These are phyloP conservation scores for Oscheius sp. DNA, from an alignment of 2,888 invertebrate species.

Conservation along the genomic window DNA sequence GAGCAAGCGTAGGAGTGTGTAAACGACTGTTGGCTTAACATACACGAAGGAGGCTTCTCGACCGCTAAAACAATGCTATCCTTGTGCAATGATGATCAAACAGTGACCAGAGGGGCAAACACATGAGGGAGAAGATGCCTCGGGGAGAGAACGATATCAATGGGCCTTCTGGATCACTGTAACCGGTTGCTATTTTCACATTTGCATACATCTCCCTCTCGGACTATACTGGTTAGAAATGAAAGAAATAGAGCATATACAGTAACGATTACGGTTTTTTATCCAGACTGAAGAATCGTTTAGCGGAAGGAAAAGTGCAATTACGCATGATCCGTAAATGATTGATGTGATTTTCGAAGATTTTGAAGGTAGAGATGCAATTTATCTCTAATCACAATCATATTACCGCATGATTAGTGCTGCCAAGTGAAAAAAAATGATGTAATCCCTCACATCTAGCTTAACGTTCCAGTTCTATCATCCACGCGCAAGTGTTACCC, in stretches of 20 bases:
- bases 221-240: conserved; percentile 7
- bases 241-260: conserved; percentile 18
- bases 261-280: conserved; percentile 27
- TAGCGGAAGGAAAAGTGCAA: conserved; percentile 22
- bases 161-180: conserved; percentile 23
- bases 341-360: background rate
- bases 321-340: conserved; percentile 1
- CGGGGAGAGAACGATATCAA: conserved; percentile 17
- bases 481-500: background rate
- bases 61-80: conserved; percentile 2
- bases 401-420: background rate
- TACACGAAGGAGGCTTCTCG: conserved; percentile 2
- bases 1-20: background rate
- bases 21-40: conserved; percentile 11
- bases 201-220: conserved; percentile 22
- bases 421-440: background rate
- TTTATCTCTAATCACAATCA: background rate
- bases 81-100: conserved; percentile 11
- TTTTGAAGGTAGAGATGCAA: too few relatives aligned
- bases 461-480: conserved; percentile 32
- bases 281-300: background rate
- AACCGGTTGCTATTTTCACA: conserved; percentile 31
- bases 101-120: conserved; percentile 3
- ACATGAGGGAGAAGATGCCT: background rate
- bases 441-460: background rate